A percentile compares a stretch with the other conserved stretches of the same genome.
Evolutionary conservation across 2,888 invertebrate genomes (phyloP).

Genomic region (Brassicogethes aeneus): DNA sequence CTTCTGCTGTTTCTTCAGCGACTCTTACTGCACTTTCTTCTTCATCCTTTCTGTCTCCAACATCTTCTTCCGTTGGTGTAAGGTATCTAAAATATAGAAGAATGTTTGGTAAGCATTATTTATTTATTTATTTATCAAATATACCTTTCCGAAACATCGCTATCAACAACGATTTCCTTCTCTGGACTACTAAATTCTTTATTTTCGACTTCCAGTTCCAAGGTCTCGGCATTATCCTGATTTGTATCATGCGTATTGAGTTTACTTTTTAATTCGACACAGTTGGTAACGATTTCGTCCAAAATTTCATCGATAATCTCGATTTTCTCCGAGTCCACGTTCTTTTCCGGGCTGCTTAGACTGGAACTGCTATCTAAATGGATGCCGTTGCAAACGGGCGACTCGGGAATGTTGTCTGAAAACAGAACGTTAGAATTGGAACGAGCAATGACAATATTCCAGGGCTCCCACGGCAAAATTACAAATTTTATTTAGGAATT

Average conservation of each 20-base stretch:
- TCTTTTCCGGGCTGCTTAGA: constrained; percentile 34
- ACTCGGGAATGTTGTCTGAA: constrained; percentile 15
- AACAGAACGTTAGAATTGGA: no score
- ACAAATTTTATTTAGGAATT: no score
- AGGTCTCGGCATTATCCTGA: constrained; percentile 28
- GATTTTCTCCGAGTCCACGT: constrained; percentile 31
- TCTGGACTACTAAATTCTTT: constrained; percentile 39
- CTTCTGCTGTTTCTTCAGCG: background rate
- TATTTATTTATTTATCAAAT: background rate
- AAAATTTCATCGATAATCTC: constrained; percentile 46
- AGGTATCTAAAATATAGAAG: constrained; percentile 41
- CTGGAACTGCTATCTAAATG: constrained; percentile 37
- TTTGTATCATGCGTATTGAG: constrained; percentile 12
- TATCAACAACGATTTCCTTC: constrained; percentile 53
- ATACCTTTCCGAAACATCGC: constrained; percentile 55
- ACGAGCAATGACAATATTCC: no score
- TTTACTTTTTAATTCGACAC: constrained; percentile 15
- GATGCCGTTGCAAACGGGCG: constrained; percentile 40
- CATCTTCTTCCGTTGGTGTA: constrained; percentile 56
- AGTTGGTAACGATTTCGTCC: constrained; percentile 42
- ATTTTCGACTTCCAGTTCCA: constrained; percentile 21
- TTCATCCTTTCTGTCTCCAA: constrained; percentile 31
- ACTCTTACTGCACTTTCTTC: constrained; percentile 22
- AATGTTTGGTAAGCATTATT: background rate
- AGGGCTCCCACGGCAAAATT: no score